A percentile compares a stretch with the other conserved stretches of the same genome.
phyloP scores from a whole-genome alignment of 2,888 invertebrate species.

The Phengaris arion region DNA sequence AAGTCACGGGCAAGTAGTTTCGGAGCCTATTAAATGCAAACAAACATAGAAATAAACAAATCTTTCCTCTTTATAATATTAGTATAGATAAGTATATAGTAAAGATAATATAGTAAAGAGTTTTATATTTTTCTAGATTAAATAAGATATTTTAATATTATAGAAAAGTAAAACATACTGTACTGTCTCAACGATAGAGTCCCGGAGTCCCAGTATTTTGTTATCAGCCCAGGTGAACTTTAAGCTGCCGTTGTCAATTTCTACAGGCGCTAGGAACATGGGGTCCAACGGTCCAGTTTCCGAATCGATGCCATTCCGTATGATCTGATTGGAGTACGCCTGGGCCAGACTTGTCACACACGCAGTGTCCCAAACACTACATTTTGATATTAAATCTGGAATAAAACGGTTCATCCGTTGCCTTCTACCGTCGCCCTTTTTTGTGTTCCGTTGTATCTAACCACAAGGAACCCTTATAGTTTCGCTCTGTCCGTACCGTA shows the following conservation, averaged over 20 bases:
- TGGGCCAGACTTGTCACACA: slow-evolving; percentile 12
- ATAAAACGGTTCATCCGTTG: not conserved
- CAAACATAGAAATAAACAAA: too few species aligned
- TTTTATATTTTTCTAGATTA: too few species aligned
- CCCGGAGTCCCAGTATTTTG: not conserved
- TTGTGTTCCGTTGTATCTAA: too few species aligned
- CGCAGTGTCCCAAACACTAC: slow-evolving; percentile 10
- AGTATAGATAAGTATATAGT: too few species aligned
- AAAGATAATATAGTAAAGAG: too few species aligned
- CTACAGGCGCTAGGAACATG: not conserved
- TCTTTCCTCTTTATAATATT: too few species aligned
- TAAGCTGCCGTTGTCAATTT: not conserved
- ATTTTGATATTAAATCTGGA: not conserved
- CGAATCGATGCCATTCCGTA: not conserved
- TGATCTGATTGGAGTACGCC: not conserved
- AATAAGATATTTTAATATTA: too few species aligned
- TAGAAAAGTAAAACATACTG: not conserved
- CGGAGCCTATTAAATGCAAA: too few species aligned
- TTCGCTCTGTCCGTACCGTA: too few species aligned
- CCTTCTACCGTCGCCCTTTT: too few species aligned
- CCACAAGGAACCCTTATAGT: too few species aligned
- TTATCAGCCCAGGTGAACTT: not conserved
- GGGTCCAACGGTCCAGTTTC: slow-evolving; percentile 1
- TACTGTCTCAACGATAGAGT: not conserved
- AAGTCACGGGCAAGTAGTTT: too few species aligned